Evolutionary conservation across 2,888 invertebrate species (phyloP), one percentile per base, ranked within the genome.

Genomic region (Xylophagus ater): DNA sequence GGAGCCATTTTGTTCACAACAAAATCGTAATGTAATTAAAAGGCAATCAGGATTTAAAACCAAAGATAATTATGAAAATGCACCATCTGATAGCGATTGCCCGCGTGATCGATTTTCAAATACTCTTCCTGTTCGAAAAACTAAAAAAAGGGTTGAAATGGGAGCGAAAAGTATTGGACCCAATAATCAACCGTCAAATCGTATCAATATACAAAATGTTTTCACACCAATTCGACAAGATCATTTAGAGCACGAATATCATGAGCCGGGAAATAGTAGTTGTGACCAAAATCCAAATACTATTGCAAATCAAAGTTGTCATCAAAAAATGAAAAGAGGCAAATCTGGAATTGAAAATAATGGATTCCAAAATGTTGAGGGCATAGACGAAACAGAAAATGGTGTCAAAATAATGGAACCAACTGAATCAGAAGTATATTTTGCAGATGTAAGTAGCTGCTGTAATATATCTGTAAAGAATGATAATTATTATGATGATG

Each of bases 381-480:
- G 34, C 3, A 34, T 40, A 15, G 34, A 15, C 17, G 40, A 40
- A 13, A 49, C 14, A 24, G 52, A 52, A 30, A 44, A 41, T 6
- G 43, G 42, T 13, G 41, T 41, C 1, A 50, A 48, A 17, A 42
- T 46, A 19, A 43, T 63, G 9, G 78, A 78, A 53, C 73, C 76
- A 18, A 73, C 82, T 0, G 86, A 86, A 54, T 84, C 84, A 0
- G 87, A 87, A 56, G 77, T 87, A 0, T 87, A 87, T 56, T 87
- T 87, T 53, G 86, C 85, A 0, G 86, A 87, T 50, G 86, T 85
- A 0, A 85, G 85, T 18, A 84, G 83, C 42, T 86, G 86, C 53
- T 86, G 85, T 53, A 81, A 81, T 52, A 77, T 79, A 34, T 81
- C 81, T 4, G 72, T 81, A 1, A 73, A 74, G 62, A 64, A 65